Percentiles rank a stretch among this genome's conserved stretches.
Evolutionary conservation across 2,888 invertebrate species (phyloP).

Genomic region (Hypolimnas misippus): DNA sequence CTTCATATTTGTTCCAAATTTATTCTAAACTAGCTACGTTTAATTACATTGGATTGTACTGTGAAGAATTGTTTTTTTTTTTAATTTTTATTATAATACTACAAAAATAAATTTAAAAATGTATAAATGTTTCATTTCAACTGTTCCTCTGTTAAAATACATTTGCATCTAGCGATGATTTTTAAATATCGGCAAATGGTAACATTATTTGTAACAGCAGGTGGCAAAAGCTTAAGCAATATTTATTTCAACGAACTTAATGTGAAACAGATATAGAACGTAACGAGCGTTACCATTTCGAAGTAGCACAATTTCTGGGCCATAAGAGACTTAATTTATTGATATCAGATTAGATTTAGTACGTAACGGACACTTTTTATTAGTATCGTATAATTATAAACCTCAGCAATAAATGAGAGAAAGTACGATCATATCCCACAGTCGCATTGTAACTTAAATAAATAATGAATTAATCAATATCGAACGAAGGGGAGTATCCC

Average conservation of each 20-base stretch:
- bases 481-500: neutral
- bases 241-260: too few species aligned
- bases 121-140: too few species aligned
- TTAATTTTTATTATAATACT: too few species aligned
- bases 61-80: too few species aligned
- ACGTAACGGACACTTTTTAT: constrained; percentile 11
- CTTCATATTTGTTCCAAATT: neutral
- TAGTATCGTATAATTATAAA: constrained; percentile 8
- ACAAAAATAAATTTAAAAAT: too few species aligned
- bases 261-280: neutral
- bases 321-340: constrained; percentile 3
- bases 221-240: too few species aligned
- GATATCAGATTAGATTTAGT: constrained; percentile 11
- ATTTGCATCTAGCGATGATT: too few species aligned
- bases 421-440: constrained; percentile 21
- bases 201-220: too few species aligned
- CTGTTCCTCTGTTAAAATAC: too few species aligned
- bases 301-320: constrained; percentile 2
- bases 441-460: neutral
- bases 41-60: too few species aligned
- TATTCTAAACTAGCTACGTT: neutral
- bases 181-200: too few species aligned
- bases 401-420: constrained; percentile 27
- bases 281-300: neutral
- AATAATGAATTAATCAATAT: constrained; percentile 2